phyloP scores from a whole-genome alignment of 2,888 invertebrate genomes.

The Drosophila emarginata region DNA sequence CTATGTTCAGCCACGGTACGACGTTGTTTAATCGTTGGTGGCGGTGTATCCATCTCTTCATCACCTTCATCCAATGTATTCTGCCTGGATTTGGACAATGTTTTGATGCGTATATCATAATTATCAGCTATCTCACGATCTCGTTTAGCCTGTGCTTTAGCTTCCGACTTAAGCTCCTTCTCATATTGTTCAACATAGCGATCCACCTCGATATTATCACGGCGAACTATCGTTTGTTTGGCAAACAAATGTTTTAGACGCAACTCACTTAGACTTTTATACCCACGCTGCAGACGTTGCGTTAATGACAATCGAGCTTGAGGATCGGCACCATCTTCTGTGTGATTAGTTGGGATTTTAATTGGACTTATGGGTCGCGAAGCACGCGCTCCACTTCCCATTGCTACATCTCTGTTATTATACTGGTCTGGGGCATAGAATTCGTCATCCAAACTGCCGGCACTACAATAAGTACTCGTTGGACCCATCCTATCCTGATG shows the following conservation, averaged over 20 bases:
- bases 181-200: conserved; percentile 77
- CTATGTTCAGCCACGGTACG: conserved; percentile 55
- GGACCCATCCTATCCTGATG: conserved; percentile 9
- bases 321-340: not conserved
- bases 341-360: conserved; percentile 28
- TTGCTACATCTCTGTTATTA: conserved; percentile 5
- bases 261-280: conserved; percentile 79
- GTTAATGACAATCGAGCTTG: conserved; percentile 54
- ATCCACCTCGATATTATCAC: conserved; percentile 78
- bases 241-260: conserved; percentile 79
- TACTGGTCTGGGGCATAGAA: conserved; percentile 60
- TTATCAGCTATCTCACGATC: conserved; percentile 73
- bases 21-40: conserved; percentile 9
- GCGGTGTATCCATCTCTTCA: conserved; percentile 3
- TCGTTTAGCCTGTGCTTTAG: conserved; percentile 56
- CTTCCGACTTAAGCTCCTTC: conserved; percentile 66
- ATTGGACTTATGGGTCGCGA: conserved; percentile 69
- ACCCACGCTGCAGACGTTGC: conserved; percentile 77
- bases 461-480: conserved; percentile 68
- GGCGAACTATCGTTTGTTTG: conserved; percentile 76
- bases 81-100: conserved; percentile 63
- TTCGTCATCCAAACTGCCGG: conserved; percentile 76
- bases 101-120: conserved; percentile 69
- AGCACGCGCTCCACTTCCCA: conserved; percentile 8
- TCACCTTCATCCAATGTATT: conserved; percentile 50